Evolutionary conservation across 2,797 vertebrate genomes (phyloP).

Genomic region (Enteromius unitaeniatus): DNA sequence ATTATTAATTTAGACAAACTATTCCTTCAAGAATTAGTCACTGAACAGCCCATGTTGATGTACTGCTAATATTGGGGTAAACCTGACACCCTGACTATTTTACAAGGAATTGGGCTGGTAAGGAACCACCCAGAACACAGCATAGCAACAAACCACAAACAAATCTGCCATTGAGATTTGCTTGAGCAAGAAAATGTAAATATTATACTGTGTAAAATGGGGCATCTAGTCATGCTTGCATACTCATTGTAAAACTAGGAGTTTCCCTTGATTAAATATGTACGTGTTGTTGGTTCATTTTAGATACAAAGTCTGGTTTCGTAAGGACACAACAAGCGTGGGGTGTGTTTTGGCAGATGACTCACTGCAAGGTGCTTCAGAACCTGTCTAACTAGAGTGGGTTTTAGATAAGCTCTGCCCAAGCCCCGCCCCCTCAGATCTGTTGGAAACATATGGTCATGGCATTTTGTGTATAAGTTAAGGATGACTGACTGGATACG

Average conservation of each 20-base stretch:
- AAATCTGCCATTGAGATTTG: not conserved
- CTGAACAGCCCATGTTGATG: not conserved
- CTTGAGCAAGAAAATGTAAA: not conserved
- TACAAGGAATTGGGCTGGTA: not conserved
- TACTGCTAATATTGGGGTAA: not conserved
- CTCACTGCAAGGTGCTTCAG: conserved; percentile 8
- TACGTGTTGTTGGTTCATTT: not conserved
- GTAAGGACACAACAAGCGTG: not conserved
- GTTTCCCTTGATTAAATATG: not conserved
- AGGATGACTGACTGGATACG: too few species aligned
- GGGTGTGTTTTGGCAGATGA: conserved; percentile 32
- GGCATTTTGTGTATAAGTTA: not conserved
- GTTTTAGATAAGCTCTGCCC: conserved; percentile 9
- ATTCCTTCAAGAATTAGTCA: not conserved
- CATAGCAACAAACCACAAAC: not conserved
- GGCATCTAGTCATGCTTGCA: not conserved
- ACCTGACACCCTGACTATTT: not conserved
- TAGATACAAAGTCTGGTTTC: conserved; percentile 1
- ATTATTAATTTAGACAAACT: not conserved
- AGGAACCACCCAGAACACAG: not conserved
- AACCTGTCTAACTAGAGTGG: conserved; percentile 34
- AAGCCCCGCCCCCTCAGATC: not conserved
- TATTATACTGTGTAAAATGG: not conserved
- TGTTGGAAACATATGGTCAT: not conserved
- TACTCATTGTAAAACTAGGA: not conserved